Evolutionary conservation across 2,113 vertebrate genomes (phyloP), one percentile per base, ranked within the genome.

Genomic region (Calonectris borealis): DNA sequence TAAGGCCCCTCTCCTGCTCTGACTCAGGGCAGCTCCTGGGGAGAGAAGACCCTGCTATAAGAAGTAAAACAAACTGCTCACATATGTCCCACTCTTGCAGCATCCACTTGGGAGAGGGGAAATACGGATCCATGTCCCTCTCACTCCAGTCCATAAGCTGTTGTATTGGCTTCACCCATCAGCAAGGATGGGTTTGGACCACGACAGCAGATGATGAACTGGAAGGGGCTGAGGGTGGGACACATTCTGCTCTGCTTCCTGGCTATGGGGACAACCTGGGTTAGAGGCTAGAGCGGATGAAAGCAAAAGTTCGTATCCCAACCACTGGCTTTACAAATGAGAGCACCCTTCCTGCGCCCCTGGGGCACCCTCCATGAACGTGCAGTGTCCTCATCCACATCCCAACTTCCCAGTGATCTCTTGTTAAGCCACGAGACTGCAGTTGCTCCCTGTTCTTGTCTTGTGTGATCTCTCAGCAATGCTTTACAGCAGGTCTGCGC

Each of bases 261-360:
- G 0, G 66, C 19, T 51, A 6, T 3, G 7, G 40, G 34, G 40
- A 58, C 51, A 88, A 80, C 5, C 20, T 2, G 1, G 25, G n/a
- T 9, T 5, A 40, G 64, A 76, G 34, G 20, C 40, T 84, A 32
- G 16, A 90, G 32, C 0, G 42, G 8, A 51, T 8, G 22, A 76
- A 88, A 86, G 48, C 29, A 64, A 48, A 88, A 55, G 16, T 54
- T 83, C 3, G 1, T 27, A 40, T 52, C 16, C 42, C n/a, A 90
- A 0, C 8, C 13, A 36, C 2, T 24, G 27, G 13, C 17, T 70
- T 80, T 52, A 46, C 34, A 58, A 75, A 87, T 2, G 29, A 62
- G 5, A 49, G 32, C 42, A 85, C 16, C 20, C 11, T 40, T 26
- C 26, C 52, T 58, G 12, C 51, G 31, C 29, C 38, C 48, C 69